Base-by-base conservation (phyloP, 2,888 invertebrate genomes). In the Lithophane socia region DNA sequence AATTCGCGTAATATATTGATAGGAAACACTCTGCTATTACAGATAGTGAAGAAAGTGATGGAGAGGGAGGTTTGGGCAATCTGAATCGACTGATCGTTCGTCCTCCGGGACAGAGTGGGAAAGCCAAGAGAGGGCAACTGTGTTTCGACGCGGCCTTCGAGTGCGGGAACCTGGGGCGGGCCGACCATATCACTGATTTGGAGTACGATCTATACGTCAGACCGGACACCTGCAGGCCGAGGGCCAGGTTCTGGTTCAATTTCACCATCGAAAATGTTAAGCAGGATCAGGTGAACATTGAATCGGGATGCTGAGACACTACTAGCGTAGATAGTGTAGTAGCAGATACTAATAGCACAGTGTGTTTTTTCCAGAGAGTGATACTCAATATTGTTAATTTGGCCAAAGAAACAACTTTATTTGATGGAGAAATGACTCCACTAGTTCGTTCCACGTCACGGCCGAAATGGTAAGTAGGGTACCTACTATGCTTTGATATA, bases 121-220 rank as follows among this genome's bases (percentile, higher is more conserved):
- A 99, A 94, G 99, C 99, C 18, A 99, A 99, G 96, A 98, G 98
- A 83, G 99, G 99, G 5, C 99, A 99, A 93, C 97, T 99, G 44
- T 99, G 99, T 92, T 99, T 99, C 95, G 99, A 99, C 96, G 99
- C 99, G 3, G 99, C 99, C 24, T 99, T 99, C 94, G 99, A 99
- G 96, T 99, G 99, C 82, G 99, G 99, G 89, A 99, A 99, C 95
- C 97, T 99, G 72, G 99, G 99, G n/a, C 97, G 99, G 84, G 99
- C 99, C 1, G 99, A 99, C 92, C 98, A 99, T 88, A 97, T 99
- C 88, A 98, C 98, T 10, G 99, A 99, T 90, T 98, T 98, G 92
- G 99, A 99, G 94, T 99, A 99, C 94, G 99, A 99, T 95, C 97
- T 99, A 71, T 99, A 98, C 95, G 98, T 99, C 75, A 97, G 99